Conservation (phyloP, 2,888 invertebrate genomes). For the Tachina fera region DNA sequence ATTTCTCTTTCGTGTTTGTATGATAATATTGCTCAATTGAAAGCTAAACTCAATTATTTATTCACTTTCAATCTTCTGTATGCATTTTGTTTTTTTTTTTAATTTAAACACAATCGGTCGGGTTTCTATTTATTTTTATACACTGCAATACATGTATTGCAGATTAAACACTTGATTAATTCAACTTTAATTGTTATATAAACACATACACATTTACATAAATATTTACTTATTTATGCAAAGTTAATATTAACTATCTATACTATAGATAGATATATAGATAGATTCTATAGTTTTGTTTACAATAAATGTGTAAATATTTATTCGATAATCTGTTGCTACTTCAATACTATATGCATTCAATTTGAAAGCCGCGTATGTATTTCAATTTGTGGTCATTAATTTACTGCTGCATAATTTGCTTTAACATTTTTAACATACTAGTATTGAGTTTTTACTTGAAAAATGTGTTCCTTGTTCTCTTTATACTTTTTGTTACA, state of each 20-base stretch:
- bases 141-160: conserved; percentile 2
- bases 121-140: conserved; percentile 13
- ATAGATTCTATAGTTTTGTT: too few species aligned
- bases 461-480: conserved; percentile 27
- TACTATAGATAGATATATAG: too few species aligned
- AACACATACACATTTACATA: background rate
- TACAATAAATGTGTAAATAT: conserved; percentile 25
- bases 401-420: conserved; percentile 57
- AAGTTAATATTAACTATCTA: conserved; percentile 28
- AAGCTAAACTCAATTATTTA: conserved; percentile 40
- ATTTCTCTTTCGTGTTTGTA: conserved; percentile 20
- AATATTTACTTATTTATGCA: background rate
- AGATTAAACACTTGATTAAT: conserved; percentile 4
- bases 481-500: conserved; percentile 9
- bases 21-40: conserved; percentile 29
- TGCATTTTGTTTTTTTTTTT: conserved; percentile 2
- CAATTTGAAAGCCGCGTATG: conserved; percentile 49
- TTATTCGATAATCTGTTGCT: background rate
- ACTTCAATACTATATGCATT: conserved; percentile 33
- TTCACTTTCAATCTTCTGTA: conserved; percentile 19
- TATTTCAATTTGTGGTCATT: too few species aligned
- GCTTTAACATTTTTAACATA: conserved; percentile 58
- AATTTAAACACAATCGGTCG: conserved; percentile 17
- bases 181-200: background rate
- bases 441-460: conserved; percentile 49